phyloP scores from a whole-genome alignment of 2,888 invertebrate species.

The Nebria brevicollis region DNA sequence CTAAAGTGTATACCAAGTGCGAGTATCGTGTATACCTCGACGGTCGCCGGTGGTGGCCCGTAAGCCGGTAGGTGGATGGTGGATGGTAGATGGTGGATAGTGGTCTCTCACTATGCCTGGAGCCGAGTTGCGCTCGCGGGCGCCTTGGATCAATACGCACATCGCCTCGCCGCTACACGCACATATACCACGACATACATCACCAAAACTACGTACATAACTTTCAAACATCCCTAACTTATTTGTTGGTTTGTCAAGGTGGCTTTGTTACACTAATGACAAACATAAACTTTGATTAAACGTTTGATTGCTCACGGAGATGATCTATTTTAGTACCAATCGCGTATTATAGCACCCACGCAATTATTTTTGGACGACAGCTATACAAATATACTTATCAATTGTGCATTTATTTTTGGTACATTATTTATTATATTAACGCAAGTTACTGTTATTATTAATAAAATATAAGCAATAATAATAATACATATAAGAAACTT shows the following conservation, averaged over 20 bases:
- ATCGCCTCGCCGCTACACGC: not conserved
- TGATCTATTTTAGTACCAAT: too few relatives aligned
- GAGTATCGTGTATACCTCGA: not conserved
- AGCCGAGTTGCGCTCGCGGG: not conserved
- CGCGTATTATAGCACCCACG: too few relatives aligned
- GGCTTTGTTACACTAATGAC: not conserved
- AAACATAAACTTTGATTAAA: not conserved
- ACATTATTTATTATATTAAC: too few relatives aligned
- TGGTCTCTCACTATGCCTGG: not conserved
- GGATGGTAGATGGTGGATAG: too few relatives aligned
- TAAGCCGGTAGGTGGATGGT: too few relatives aligned
- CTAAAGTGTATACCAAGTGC: not conserved
- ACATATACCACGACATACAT: not conserved
- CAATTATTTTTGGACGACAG: too few relatives aligned
- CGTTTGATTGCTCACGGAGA: not conserved
- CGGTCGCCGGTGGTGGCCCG: too few relatives aligned
- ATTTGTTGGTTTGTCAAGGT: not conserved
- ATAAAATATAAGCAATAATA: too few relatives aligned
- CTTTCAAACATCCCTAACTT: not conserved
- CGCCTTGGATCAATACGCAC: not conserved
- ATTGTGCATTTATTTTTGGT: too few relatives aligned
- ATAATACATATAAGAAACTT: too few relatives aligned
- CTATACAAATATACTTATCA: too few relatives aligned
- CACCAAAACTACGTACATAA: not conserved
- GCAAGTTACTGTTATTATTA: too few relatives aligned